A percentile compares a stretch with the other conserved stretches of the same genome.
Conservation (phyloP, 2,797 vertebrate species). For the Sardinella longiceps region DNA sequence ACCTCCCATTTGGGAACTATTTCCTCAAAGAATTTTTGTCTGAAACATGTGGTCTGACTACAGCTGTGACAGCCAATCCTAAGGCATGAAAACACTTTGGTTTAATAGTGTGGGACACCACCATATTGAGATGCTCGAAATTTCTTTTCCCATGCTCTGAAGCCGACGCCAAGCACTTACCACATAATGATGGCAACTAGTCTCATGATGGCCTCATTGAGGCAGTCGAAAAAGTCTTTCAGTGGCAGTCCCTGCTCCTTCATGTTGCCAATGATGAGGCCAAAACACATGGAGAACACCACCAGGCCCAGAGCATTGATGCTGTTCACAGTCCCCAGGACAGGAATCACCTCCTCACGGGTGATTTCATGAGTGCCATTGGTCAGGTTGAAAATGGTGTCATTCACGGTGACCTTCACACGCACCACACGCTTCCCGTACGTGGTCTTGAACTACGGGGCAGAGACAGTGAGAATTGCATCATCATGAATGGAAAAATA, state of each 20-base stretch:
- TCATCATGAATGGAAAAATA: background rate
- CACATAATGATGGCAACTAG: constrained; percentile 84
- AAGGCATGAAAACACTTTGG: background rate
- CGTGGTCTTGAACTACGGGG: constrained; percentile 87
- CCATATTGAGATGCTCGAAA: background rate
- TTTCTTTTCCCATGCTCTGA: background rate
- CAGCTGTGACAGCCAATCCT: too few species aligned
- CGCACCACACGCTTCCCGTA: constrained; percentile 83
- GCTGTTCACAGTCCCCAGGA: constrained; percentile 87
- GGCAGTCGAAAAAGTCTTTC: constrained; percentile 82
- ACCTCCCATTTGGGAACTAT: background rate
- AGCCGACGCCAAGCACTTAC: constrained; percentile 59
- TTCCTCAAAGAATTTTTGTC: background rate
- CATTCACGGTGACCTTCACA: constrained; percentile 75
- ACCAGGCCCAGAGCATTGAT: constrained; percentile 87
- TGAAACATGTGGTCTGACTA: background rate
- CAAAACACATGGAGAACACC: constrained; percentile 83
- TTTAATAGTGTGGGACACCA: background rate
- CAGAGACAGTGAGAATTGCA: background rate
- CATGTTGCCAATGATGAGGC: constrained; percentile 82
- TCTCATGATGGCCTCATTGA: constrained; percentile 84
- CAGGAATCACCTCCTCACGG: constrained; percentile 84
- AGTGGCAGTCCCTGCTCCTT: constrained; percentile 78
- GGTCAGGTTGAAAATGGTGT: constrained; percentile 61
- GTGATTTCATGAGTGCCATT: constrained; percentile 63